phyloP scores from a whole-genome alignment of 2,888 invertebrate species.

The Gymnoscelis rufifasciata region DNA sequence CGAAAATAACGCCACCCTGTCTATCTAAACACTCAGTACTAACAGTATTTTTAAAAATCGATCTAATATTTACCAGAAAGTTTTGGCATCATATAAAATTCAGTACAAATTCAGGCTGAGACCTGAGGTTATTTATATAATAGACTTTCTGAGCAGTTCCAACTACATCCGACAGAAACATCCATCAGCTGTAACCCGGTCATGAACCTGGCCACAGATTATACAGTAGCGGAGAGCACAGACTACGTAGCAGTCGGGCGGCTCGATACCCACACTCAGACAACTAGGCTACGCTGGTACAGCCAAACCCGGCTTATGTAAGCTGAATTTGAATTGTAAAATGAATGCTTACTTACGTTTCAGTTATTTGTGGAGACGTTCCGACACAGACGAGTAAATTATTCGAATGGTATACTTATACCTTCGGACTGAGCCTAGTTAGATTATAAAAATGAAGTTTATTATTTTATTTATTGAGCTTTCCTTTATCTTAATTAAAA shows the following conservation, averaged over 20 bases:
- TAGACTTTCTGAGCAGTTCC: constrained; percentile 13
- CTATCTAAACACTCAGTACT: no score
- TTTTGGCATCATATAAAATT: neutral
- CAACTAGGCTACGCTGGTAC: constrained; percentile 43
- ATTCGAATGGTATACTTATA: no score
- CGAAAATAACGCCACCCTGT: no score
- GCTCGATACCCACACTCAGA: constrained; percentile 33
- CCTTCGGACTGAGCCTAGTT: no score
- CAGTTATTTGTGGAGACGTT: neutral
- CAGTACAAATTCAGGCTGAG: constrained; percentile 1
- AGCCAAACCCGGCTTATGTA: constrained; percentile 17
- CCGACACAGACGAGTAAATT: no score
- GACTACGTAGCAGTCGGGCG: constrained; percentile 5
- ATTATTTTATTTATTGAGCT: no score
- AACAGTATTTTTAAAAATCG: no score
- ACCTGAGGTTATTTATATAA: constrained; percentile 18
- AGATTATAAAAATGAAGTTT: no score
- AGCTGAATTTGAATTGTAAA: constrained; percentile 13
- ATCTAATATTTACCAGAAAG: no score
- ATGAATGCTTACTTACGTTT: neutral
- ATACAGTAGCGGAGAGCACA: constrained; percentile 6
- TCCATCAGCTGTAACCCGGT: constrained; percentile 58
- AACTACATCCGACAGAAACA: constrained; percentile 31
- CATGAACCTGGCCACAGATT: constrained; percentile 33
- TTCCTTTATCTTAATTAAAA: no score